These are phyloP conservation scores for Enteromius trimaculatus DNA, from an alignment of 2,797 vertebrate genomes.

Conservation along the genomic window DNA sequence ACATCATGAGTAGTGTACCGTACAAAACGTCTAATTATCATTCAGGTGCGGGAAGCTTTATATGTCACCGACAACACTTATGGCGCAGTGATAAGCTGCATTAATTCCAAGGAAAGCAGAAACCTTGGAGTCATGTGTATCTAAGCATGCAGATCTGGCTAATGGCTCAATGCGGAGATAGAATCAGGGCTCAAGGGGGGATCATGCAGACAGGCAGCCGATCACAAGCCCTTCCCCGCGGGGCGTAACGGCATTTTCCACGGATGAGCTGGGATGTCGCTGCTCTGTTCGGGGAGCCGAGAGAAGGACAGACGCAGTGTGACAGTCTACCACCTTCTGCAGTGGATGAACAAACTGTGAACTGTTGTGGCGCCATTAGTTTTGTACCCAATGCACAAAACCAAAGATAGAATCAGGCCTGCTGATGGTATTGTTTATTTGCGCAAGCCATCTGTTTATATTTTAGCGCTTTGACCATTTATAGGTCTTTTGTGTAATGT, in stretches of 20 bases:
- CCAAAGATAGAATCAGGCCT: not conserved
- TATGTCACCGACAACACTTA: constrained; percentile 42
- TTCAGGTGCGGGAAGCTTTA: constrained; percentile 33
- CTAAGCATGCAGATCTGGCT: constrained; percentile 58
- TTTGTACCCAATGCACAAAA: constrained; percentile 33
- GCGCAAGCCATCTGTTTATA: not conserved
- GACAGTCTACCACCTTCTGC: constrained; percentile 73
- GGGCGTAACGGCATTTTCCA: constrained; percentile 75
- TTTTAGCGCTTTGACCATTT: not conserved
- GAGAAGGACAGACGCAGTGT: constrained; percentile 69
- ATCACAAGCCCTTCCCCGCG: constrained; percentile 69
- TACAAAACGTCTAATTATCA: constrained; percentile 33
- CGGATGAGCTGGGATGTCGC: constrained; percentile 76
- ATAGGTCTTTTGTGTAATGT: not conserved
- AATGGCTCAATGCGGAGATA: constrained; percentile 60
- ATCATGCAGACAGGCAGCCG: constrained; percentile 51
- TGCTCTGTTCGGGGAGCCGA: constrained; percentile 69
- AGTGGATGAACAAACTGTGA: constrained; percentile 53
- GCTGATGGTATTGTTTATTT: constrained; percentile 4
- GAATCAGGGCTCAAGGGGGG: constrained; percentile 54
- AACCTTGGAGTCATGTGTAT: constrained; percentile 53
- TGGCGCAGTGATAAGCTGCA: constrained; percentile 46
- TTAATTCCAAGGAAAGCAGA: constrained; percentile 54
- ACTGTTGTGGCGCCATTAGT: constrained; percentile 47
- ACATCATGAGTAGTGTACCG: constrained; percentile 3